Evolutionary conservation across 1,140 invertebrate species (phyloP).

Genomic region (Onthophagus taurus): DNA sequence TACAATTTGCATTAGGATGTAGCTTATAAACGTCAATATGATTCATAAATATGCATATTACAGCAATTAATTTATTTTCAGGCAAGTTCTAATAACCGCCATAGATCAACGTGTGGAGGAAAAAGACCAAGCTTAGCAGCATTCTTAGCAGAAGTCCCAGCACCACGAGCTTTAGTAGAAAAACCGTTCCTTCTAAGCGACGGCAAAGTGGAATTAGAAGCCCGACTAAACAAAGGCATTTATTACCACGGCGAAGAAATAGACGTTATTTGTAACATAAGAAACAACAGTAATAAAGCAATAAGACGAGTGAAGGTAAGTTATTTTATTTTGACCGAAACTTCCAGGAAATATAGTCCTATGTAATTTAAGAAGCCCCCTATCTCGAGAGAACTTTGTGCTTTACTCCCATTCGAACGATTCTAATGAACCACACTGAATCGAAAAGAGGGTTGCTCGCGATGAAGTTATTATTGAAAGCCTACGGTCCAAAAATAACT

Average conservation of each 20-base stretch:
- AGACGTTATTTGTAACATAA: conserved; percentile 75
- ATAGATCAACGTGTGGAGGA: conserved; percentile 23
- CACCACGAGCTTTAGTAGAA: conserved; percentile 43
- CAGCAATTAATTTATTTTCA: not conserved
- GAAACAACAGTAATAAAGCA: conserved; percentile 91
- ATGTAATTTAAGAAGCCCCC: not conserved
- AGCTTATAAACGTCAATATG: no score
- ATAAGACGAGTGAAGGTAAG: conserved; percentile 84
- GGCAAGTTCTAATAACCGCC: not conserved
- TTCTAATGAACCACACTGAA: no score
- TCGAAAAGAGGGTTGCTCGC: no score
- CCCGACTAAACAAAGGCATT: conserved; percentile 85
- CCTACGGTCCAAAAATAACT: no score
- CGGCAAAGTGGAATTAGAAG: conserved; percentile 68
- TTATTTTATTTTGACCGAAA: not conserved
- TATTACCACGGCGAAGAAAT: conserved; percentile 90
- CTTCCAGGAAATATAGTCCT: not conserved
- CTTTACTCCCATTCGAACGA: no score
- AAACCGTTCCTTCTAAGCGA: conserved; percentile 54
- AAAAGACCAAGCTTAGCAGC: conserved; percentile 31
- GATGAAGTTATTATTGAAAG: no score
- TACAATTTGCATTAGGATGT: no score
- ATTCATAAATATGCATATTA: no score
- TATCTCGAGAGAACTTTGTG: no score
- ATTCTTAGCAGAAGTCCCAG: conserved; percentile 21